Percentiles rank a stretch among this genome's conserved stretches.
Evolutionary conservation across 2,113 vertebrate species (phyloP).

Genomic region (Sturnus vulgaris): DNA sequence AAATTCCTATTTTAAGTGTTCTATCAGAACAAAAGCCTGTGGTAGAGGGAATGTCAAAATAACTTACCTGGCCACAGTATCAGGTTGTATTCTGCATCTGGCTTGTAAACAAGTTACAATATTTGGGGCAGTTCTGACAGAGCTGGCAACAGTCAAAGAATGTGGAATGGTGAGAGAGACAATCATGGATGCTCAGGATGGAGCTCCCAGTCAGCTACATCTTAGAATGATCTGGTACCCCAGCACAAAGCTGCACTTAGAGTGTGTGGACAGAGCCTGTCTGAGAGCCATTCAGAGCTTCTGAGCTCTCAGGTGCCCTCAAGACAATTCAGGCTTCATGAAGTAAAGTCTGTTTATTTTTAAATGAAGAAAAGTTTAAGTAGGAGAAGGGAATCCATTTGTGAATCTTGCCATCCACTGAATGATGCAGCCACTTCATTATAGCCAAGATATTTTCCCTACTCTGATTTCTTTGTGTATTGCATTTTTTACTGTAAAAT

Average conservation of each 20-base stretch:
- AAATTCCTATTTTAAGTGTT: background rate
- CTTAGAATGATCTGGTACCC: background rate
- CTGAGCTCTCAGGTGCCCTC: background rate
- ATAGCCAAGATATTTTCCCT: rapidly evolving
- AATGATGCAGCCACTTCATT: background rate
- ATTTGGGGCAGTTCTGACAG: background rate
- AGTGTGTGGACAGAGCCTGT: background rate
- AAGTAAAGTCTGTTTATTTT: background rate
- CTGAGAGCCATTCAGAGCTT: background rate
- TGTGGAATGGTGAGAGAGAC: background rate
- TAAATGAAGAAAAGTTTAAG: background rate
- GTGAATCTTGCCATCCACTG: background rate
- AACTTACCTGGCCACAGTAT: background rate
- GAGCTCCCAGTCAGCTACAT: background rate
- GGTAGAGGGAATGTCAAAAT: background rate
- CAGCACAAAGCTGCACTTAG: background rate
- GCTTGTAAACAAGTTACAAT: background rate
- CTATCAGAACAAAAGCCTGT: background rate
- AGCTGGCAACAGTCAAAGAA: background rate
- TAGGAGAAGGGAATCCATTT: background rate
- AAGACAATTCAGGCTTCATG: background rate
- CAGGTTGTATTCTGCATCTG: background rate
- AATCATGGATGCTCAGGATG: background rate
- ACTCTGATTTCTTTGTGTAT: background rate
- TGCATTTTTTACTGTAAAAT: background rate